A percentile compares a stretch with the other conserved stretches of the same genome.
phyloP scores from a whole-genome alignment of 2,113 vertebrate species.

The Bambusicola thoracicus region DNA sequence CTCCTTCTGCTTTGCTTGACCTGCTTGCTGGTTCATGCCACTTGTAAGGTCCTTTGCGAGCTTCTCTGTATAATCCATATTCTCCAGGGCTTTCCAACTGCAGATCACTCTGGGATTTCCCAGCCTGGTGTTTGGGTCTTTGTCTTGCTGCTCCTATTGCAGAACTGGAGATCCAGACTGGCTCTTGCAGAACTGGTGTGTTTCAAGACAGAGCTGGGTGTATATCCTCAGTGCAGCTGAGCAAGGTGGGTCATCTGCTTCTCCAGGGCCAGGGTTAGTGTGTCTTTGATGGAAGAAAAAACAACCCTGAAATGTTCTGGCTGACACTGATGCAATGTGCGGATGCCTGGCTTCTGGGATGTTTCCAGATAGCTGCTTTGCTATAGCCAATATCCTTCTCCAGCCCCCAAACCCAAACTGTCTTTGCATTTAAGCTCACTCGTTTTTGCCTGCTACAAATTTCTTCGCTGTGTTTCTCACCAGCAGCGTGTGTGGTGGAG shows the following conservation, averaged over 20 bases:
- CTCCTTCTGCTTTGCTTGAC: neutral
- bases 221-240: neutral
- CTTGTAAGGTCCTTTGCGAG: neutral
- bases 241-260: fast-evolving
- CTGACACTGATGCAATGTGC: fast-evolving
- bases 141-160: neutral
- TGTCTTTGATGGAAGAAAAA: neutral
- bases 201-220: neutral
- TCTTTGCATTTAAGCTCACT: neutral
- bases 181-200: neutral
- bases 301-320: neutral
- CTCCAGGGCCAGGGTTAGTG: neutral
- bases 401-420: neutral
- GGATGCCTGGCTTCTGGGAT: neutral
- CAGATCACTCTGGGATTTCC: neutral
- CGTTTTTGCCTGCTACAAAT: neutral
- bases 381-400: neutral
- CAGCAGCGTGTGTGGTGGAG: neutral
- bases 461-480: neutral
- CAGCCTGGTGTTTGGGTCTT: neutral
- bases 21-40: neutral
- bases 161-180: neutral
- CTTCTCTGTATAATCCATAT: neutral
- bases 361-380: neutral
- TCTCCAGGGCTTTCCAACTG: neutral